Evolutionary conservation across 2,888 invertebrate genomes (phyloP).

Genomic region (Boloria selene): DNA sequence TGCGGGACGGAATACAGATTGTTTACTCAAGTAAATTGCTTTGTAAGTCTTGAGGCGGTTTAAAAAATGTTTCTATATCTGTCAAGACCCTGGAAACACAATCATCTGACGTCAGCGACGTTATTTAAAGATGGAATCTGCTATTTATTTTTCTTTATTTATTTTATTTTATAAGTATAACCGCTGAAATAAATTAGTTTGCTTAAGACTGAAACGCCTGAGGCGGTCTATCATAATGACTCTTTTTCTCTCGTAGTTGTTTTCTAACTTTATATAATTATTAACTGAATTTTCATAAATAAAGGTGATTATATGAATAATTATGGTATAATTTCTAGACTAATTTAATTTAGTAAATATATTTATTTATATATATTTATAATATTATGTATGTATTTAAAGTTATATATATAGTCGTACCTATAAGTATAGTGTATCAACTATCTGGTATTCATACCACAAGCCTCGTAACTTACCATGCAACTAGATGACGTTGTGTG

Average conservation of each 20-base stretch:
- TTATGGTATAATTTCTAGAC: background rate
- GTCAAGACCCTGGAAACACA: slow-evolving; percentile 52
- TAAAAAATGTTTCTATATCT: slow-evolving; percentile 67
- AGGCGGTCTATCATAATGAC: slow-evolving; percentile 9
- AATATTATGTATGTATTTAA: no score
- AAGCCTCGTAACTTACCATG: no score
- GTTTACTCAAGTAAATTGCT: slow-evolving; percentile 71
- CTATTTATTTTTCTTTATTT: slow-evolving; percentile 22
- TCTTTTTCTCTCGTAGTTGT: background rate
- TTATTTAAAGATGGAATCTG: slow-evolving; percentile 43
- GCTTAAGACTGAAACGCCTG: slow-evolving; percentile 17
- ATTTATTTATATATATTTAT: no score
- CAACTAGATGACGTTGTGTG: no score
- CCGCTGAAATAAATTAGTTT: slow-evolving; percentile 25
- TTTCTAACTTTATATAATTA: background rate
- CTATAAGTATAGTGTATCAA: no score
- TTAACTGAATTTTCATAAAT: background rate
- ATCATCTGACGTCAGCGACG: slow-evolving; percentile 50
- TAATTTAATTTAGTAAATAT: no score
- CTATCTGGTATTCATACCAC: no score
- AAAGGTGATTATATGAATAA: background rate
- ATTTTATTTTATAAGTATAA: slow-evolving; percentile 20
- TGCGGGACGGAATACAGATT: slow-evolving; percentile 32
- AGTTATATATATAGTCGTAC: no score
- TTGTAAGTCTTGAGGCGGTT: slow-evolving; percentile 65